These are phyloP conservation scores for Stictonetta naevosa DNA, from an alignment of 2,113 vertebrate species.

Conservation along the genomic window DNA sequence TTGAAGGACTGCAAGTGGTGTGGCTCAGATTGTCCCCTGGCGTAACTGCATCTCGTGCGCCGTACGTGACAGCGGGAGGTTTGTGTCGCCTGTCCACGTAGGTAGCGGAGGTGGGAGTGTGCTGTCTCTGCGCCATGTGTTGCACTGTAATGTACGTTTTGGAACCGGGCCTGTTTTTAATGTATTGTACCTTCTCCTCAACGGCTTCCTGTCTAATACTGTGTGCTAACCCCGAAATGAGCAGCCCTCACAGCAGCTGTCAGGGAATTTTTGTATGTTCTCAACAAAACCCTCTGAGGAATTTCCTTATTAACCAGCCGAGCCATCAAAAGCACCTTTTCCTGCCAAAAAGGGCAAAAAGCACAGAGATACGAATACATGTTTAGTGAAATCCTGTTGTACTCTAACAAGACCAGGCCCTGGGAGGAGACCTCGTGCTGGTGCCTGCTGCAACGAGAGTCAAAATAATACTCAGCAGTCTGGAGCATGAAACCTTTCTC, in stretches of 20 bases:
- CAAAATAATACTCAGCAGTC: background rate
- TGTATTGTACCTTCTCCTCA: constrained; percentile 44
- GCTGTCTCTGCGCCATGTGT: background rate
- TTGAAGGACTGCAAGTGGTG: background rate
- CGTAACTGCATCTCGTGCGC: background rate
- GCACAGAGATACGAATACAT: background rate
- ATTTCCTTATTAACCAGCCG: constrained; percentile 43
- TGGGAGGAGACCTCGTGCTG: background rate
- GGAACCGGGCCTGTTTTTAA: constrained; percentile 10
- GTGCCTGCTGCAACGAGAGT: background rate
- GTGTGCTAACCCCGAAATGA: background rate
- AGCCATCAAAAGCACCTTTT: constrained; percentile 43
- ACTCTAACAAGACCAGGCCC: background rate
- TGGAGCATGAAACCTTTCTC: background rate
- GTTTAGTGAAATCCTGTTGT: constrained; percentile 47
- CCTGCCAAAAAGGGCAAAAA: constrained; percentile 57
- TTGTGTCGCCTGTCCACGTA: background rate
- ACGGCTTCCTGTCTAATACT: constrained; percentile 8
- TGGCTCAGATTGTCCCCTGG: background rate
- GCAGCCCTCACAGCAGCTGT: constrained; percentile 29
- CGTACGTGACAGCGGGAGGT: background rate
- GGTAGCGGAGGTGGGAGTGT: background rate
- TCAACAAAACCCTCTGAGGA: constrained; percentile 47
- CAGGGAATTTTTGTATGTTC: constrained; percentile 29
- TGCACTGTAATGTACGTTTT: background rate